These are phyloP conservation scores for Agapornis canus DNA, from an alignment of 2,797 vertebrate genomes.

Conservation along the genomic window DNA sequence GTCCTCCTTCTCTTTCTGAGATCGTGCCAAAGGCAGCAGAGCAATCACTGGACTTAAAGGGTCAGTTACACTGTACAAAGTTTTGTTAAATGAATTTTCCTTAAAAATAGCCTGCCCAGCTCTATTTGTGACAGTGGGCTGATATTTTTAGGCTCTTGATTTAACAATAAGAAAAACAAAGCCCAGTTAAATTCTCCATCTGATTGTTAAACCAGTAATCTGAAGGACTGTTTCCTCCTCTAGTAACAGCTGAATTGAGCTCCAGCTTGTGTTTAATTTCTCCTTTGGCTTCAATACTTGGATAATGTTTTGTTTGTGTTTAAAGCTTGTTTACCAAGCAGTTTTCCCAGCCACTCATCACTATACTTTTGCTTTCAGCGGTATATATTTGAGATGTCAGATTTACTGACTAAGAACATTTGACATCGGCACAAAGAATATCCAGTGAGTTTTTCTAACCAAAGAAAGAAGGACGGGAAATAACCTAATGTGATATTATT, in stretches of 20 bases:
- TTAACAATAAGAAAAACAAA: constrained; percentile 52
- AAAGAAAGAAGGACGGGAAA: neutral
- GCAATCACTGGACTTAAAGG: neutral
- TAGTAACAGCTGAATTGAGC: neutral
- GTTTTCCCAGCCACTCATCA: neutral
- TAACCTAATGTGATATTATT: neutral
- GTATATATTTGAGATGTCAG: neutral
- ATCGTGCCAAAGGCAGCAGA: neutral
- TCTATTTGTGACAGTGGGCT: constrained; percentile 2
- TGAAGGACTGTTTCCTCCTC: constrained; percentile 16
- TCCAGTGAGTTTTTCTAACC: neutral
- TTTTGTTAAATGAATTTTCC: constrained; percentile 29
- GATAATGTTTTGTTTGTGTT: constrained; percentile 19
- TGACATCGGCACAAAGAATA: neutral
- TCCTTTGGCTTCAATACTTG: neutral
- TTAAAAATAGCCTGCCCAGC: constrained; percentile 8
- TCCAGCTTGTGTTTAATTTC: constrained; percentile 14
- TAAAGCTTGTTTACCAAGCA: constrained; percentile 3
- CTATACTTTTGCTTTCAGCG: neutral
- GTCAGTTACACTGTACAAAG: neutral
- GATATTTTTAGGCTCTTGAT: constrained; percentile 52
- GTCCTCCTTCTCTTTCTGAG: neutral
- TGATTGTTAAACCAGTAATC: constrained; percentile 49
- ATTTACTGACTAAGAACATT: neutral
- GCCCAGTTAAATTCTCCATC: neutral